Base-by-base conservation (phyloP, 2,113 vertebrate genomes). In the Shinisaurus crocodilurus region DNA sequence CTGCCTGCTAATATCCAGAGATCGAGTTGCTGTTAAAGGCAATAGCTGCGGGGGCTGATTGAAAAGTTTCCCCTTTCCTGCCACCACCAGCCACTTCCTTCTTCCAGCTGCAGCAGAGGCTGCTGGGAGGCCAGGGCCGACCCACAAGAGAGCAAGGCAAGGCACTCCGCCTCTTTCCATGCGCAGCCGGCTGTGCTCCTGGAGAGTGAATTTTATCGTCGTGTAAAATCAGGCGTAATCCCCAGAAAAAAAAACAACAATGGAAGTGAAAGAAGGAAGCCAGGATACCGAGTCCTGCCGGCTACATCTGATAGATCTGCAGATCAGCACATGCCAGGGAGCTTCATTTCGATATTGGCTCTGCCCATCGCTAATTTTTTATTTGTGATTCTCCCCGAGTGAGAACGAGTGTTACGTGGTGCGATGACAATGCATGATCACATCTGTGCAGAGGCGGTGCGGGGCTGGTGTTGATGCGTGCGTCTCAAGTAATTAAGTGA, bases 361-460 rank as follows among this genome's bases (percentile, higher is more conserved):
- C 87, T 84, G 92, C 90, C 91, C 89, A 77, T 85, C 9, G 0
- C 77, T 83, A 32, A 82, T 54, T 48, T 63, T 67, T n/a, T n/a
- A n/a, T 91, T 94, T 92, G 82, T 81, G 74, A 91, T 91, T 88
- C 91, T 89, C 37, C 81, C 1, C 6, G 54, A 93, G 89, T 76
- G 48, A 88, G 67, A 89, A 34, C 34, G 27, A 86, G 87, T 48
- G 82, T 90, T 77, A 77, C 45, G 70, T 85, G 69, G 50, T 86
- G 50, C 45, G 63, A 88, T 9, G 10, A 85, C 89, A 63, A 70
- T 75, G 79, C 92, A 87, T 13, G 37, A 82, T 54, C 54, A 27
- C 76, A 81, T 76, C 88, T 20, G 23, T 87, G 92, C 88, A 45
- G 86, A 88, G 89, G 91, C 89, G 37, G 82, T 12, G 70, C 0